Base-by-base conservation (phyloP, 1,140 invertebrate species). In the Caerostris extrusa region DNA sequence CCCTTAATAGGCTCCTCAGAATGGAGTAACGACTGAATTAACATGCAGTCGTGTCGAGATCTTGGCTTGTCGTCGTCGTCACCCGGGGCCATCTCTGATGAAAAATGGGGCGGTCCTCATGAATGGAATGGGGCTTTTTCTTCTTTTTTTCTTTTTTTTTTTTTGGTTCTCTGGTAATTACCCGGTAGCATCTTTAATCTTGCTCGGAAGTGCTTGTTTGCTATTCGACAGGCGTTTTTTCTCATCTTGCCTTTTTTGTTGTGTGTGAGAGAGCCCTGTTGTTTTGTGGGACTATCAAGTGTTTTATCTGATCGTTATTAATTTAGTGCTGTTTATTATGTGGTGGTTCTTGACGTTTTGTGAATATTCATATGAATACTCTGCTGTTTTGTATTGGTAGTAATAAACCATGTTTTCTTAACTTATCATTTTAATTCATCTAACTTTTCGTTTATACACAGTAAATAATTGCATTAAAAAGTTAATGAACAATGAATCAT, bases 31-130 rank as follows among this genome's bases (percentile, higher is more conserved):
- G 71, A 14, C 10, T 12, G 71, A 77, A 77, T 77, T 53, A 77
- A 12, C 71, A 53, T 77, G 71, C 34, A 17, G 61, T 64, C 17
- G 12, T 64, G 61, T 64, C 61, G 50, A 77, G 71, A 12, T 77
- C 71, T 53, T 77, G 71, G 69, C 7, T 77, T 77, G 69, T 71
- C 69, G 69, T 71, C 69, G 7, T 34, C 34, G 71, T 77, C 71
- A 77, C 71, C 34, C 34, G 71, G 34, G 71, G 71, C 34, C 71
- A 77, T 77, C 71, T 8, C 8, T 10, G 50, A 53, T 77, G 71
- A 77, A 77, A 77, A 77, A 77, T 77, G 71, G 71, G 61, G 71
- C 12, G 71, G 10, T 34, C 71, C 71, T 77, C 71, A 77, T 77
- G 71, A 77, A 77, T 77, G 50, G 71, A 77, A 77, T 77, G 71